A percentile compares a stretch with the other conserved stretches of the same genome.
Evolutionary conservation across 2,888 invertebrate genomes (phyloP).

Genomic region (Nezara viridula): DNA sequence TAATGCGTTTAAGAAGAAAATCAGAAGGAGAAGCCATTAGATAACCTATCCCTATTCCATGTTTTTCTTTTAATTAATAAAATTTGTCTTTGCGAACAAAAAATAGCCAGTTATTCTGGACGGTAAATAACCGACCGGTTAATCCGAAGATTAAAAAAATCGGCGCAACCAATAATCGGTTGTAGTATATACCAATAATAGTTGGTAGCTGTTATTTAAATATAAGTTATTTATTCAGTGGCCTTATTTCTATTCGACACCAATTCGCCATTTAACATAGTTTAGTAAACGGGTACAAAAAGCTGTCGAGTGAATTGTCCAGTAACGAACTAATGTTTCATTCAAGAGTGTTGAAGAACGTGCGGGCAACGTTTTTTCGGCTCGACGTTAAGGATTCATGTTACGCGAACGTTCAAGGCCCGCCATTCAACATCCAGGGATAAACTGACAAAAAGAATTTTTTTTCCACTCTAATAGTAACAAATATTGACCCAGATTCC

Average conservation of each 20-base stretch:
- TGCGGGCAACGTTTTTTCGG: background rate
- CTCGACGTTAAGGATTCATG: background rate
- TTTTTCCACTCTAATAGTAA: background rate
- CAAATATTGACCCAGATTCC: slow-evolving; percentile 27
- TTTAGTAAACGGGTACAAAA: slow-evolving; percentile 5
- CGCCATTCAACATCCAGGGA: background rate
- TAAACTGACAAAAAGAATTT: background rate
- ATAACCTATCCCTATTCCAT: no score
- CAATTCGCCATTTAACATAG: background rate
- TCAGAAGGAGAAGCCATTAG: no score
- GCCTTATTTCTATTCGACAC: background rate
- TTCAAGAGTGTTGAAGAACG: background rate
- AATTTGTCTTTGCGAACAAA: no score
- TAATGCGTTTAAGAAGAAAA: no score
- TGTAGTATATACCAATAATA: no score
- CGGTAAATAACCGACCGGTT: no score
- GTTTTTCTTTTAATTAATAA: no score
- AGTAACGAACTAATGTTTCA: slow-evolving; percentile 8
- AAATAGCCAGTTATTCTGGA: no score
- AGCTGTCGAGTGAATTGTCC: background rate
- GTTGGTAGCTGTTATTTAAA: no score
- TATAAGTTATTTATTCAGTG: background rate
- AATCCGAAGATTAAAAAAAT: no score
- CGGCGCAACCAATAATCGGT: no score
- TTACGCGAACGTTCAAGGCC: background rate